Conservation (phyloP, 53 echinoderm and acorn worm genomes). For the Luidia sarsii region DNA sequence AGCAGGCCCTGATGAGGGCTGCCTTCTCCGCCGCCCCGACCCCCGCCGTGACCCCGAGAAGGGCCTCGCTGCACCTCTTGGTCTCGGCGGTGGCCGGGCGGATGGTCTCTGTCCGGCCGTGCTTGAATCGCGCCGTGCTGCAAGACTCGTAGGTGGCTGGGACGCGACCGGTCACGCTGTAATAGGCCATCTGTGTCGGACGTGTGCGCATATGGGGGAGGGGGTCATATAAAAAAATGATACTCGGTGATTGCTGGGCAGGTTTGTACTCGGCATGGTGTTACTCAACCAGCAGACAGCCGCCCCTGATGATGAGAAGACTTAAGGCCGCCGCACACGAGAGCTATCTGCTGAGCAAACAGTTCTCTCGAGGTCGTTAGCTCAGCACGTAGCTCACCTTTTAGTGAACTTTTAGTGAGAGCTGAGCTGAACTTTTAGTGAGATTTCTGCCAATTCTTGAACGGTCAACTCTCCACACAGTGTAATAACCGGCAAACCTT, state of each 20-base stretch:
- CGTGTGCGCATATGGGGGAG: too few relatives aligned
- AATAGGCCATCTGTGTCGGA: conserved; percentile 90
- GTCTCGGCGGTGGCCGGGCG: conserved; percentile 90
- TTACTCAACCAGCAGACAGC: too few relatives aligned
- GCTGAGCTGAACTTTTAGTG: too few relatives aligned
- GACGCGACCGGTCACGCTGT: conserved; percentile 66
- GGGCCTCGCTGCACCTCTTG: conserved; percentile 70
- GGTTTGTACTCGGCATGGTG: background rate
- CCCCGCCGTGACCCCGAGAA: conserved; percentile 59
- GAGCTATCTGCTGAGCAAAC: too few relatives aligned
- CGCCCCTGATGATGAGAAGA: too few relatives aligned
- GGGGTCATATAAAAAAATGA: background rate
- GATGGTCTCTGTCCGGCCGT: conserved; percentile 94
- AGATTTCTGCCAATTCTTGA: too few relatives aligned
- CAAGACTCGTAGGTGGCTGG: conserved; percentile 93
- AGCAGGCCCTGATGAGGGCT: conserved; percentile 64
- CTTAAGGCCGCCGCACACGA: too few relatives aligned
- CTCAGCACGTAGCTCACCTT: too few relatives aligned
- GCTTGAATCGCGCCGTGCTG: conserved; percentile 97
- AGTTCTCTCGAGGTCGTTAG: too few relatives aligned
- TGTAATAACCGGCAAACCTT: too few relatives aligned
- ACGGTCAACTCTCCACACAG: too few relatives aligned
- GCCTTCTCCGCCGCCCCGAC: conserved; percentile 69
- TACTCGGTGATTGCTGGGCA: background rate
- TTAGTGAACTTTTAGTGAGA: too few relatives aligned